Conservation (phyloP, 2,797 vertebrate genomes). For the Hydrolagus colliei region DNA sequence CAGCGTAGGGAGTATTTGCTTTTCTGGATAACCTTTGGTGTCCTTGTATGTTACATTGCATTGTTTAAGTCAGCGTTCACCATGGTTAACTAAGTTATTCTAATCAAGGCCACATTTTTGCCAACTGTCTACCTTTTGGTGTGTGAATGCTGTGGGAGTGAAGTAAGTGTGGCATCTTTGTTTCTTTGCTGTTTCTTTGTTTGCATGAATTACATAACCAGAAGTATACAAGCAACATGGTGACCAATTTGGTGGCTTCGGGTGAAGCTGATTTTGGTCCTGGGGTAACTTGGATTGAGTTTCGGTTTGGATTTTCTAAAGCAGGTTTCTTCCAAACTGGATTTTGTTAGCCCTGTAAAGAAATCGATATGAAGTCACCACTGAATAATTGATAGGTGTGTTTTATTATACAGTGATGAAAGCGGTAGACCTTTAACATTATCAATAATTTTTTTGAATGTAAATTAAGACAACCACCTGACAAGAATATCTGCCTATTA, state of each 20-base stretch:
- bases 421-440: too few relatives aligned
- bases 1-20: conserved; percentile 43
- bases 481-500: too few relatives aligned
- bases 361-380: neutral
- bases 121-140: neutral
- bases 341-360: neutral
- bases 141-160: neutral
- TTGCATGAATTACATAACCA: neutral
- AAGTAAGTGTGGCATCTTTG: neutral
- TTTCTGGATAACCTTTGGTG: conserved; percentile 42
- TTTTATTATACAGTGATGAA: too few relatives aligned
- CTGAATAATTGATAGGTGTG: too few relatives aligned
- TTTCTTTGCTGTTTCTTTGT: neutral
- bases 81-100: neutral
- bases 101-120: neutral
- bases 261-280: neutral
- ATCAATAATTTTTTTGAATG: too few relatives aligned
- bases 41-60: conserved; percentile 43
- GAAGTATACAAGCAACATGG: neutral
- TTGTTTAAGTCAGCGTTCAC: neutral
- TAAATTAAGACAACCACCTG: too few relatives aligned
- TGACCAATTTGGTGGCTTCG: neutral
- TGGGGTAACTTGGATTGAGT: neutral
- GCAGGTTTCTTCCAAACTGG: neutral
- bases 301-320: neutral